These are phyloP conservation scores for Myanophis thanlyinensis DNA, from an alignment of 2,113 vertebrate genomes.

Conservation along the genomic window DNA sequence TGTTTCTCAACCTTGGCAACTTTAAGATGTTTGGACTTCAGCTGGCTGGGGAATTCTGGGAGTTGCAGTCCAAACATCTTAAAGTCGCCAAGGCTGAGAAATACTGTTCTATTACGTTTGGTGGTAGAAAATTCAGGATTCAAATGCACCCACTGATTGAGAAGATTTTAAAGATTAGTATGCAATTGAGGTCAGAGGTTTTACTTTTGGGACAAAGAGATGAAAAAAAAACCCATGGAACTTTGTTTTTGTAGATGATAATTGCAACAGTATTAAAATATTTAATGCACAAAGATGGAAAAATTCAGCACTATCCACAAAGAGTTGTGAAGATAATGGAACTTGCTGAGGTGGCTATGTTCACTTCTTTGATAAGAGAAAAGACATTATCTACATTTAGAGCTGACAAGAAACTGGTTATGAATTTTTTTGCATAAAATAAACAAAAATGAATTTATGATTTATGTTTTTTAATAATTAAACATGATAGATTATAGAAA, in stretches of 20 bases:
- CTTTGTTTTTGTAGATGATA: neutral
- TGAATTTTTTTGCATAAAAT: neutral
- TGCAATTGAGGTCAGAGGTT: neutral
- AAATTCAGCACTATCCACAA: neutral
- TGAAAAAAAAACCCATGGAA: neutral
- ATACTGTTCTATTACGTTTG: neutral
- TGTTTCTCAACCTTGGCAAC: too few species aligned
- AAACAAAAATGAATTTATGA: neutral
- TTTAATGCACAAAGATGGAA: neutral
- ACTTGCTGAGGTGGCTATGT: neutral
- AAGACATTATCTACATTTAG: neutral
- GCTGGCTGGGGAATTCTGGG: too few species aligned
- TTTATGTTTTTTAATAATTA: neutral
- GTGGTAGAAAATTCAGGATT: neutral
- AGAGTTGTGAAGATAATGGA: neutral
- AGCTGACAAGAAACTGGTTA: neutral
- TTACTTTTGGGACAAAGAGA: neutral
- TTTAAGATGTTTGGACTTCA: too few species aligned
- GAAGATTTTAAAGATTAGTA: neutral
- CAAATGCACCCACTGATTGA: neutral
- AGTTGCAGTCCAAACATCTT: too few species aligned
- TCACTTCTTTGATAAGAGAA: neutral
- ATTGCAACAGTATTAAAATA: neutral
- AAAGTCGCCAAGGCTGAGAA: too few species aligned
- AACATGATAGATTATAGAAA: neutral